These are phyloP conservation scores for Gavia stellata DNA, from an alignment of 2,113 vertebrate genomes.

Conservation along the genomic window DNA sequence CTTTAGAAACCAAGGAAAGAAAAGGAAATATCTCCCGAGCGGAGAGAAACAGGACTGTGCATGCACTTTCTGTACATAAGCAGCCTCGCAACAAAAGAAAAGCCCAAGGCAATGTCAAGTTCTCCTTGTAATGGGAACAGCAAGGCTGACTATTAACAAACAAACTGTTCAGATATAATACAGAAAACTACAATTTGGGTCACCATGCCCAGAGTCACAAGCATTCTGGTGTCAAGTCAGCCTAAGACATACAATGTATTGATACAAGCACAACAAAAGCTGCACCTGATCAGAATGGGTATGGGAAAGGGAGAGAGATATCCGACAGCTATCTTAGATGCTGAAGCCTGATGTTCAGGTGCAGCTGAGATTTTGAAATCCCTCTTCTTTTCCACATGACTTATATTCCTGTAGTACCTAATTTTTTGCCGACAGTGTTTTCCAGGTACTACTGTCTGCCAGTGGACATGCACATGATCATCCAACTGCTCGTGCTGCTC, in stretches of 20 bases:
- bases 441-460: background rate
- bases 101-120: accelerated
- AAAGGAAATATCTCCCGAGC: background rate
- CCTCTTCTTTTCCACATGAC: accelerated
- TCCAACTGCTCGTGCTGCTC: background rate
- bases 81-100: background rate
- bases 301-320: background rate
- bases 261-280: background rate
- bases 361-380: background rate
- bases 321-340: background rate
- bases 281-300: background rate
- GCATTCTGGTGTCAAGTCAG: background rate
- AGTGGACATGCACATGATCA: accelerated
- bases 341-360: background rate
- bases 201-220: background rate
- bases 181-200: background rate
- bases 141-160: background rate
- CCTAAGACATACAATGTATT: background rate
- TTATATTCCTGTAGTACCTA: background rate
- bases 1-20: background rate
- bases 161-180: background rate
- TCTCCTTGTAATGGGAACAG: background rate
- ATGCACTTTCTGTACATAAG: background rate
- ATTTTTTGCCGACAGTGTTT: background rate
- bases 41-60: background rate